Percentiles rank a stretch among this genome's conserved stretches.
Evolutionary conservation across 2,888 invertebrate species (phyloP).

Genomic region (Chromoteleia sp.): DNA sequence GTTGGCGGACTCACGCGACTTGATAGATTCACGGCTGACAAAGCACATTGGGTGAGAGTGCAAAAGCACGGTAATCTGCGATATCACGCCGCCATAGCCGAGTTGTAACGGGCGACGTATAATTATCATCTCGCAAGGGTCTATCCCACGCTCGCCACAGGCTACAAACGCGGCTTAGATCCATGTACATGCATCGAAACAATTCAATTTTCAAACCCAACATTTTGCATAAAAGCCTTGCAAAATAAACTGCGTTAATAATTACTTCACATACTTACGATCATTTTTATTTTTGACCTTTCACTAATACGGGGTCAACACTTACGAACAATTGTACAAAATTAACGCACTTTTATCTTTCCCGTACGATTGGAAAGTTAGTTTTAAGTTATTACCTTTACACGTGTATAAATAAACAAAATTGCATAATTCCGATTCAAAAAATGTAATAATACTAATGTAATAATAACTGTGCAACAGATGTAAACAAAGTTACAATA

Average conservation of each 20-base stretch:
- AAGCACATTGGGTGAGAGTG: slow-evolving; percentile 68
- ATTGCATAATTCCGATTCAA: too few species aligned
- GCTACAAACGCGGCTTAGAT: slow-evolving; percentile 69
- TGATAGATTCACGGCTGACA: slow-evolving; percentile 63
- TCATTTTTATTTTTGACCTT: slow-evolving; percentile 39
- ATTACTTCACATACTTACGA: slow-evolving; percentile 22
- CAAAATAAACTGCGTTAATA: slow-evolving; percentile 37
- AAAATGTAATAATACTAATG: too few species aligned
- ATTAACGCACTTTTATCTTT: slow-evolving; percentile 30
- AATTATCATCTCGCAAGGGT: slow-evolving; percentile 83
- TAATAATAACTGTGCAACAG: too few species aligned
- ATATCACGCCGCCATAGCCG: slow-evolving; percentile 66
- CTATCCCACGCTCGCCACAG: slow-evolving; percentile 81
- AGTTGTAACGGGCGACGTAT: slow-evolving; percentile 76
- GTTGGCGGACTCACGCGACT: slow-evolving; percentile 53
- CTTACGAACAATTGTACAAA: slow-evolving; percentile 22
- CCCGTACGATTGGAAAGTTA: too few species aligned
- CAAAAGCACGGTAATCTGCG: slow-evolving; percentile 65
- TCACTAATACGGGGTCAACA: slow-evolving; percentile 30
- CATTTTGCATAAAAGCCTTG: slow-evolving; percentile 43
- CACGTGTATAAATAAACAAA: too few species aligned
- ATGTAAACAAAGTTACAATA: too few species aligned
- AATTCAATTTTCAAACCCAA: slow-evolving; percentile 57
- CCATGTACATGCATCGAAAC: slow-evolving; percentile 39
- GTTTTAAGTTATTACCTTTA: too few species aligned